A percentile compares a stretch with the other conserved stretches of the same genome.
These are phyloP conservation scores for Gobius niger DNA, from an alignment of 2,113 vertebrate species.

Conservation along the genomic window DNA sequence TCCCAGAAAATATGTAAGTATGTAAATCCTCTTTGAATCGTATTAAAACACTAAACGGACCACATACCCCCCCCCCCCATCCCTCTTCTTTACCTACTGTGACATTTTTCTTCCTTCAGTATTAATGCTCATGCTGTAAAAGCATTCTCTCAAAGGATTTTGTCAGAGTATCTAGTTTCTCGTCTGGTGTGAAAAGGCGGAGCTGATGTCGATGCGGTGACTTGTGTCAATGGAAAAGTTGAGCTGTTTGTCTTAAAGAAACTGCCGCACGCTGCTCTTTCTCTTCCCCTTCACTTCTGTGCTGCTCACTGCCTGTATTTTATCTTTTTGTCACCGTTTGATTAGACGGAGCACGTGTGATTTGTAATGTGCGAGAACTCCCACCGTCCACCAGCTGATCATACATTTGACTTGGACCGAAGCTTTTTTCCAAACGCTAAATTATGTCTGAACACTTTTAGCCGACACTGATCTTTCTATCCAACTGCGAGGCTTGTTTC, in stretches of 20 bases:
- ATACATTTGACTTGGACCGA: constrained; percentile 8
- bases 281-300: constrained; percentile 21
- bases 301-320: constrained; percentile 4
- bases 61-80: too few relatives aligned
- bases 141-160: too few relatives aligned
- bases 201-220: constrained; percentile 9
- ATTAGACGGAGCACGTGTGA: constrained; percentile 38
- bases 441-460: constrained; percentile 18
- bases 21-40: too few relatives aligned
- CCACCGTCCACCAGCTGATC: constrained; percentile 4
- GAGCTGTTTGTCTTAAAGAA: constrained; percentile 66
- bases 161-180: neutral
- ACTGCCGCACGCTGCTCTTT: constrained; percentile 53
- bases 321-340: constrained; percentile 38
- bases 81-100: too few relatives aligned
- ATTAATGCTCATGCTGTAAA: too few relatives aligned
- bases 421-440: neutral
- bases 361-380: constrained; percentile 26
- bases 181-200: neutral
- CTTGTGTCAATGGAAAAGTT: constrained; percentile 62
- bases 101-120: too few relatives aligned
- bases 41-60: too few relatives aligned
- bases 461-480: constrained; percentile 28
- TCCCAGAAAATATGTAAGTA: too few relatives aligned
- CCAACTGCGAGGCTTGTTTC: constrained; percentile 24